Percentiles rank a stretch among this genome's conserved stretches.
These are phyloP conservation scores for Paramisgurnus dabryanus DNA, from an alignment of 2,113 vertebrate genomes.

Conservation along the genomic window DNA sequence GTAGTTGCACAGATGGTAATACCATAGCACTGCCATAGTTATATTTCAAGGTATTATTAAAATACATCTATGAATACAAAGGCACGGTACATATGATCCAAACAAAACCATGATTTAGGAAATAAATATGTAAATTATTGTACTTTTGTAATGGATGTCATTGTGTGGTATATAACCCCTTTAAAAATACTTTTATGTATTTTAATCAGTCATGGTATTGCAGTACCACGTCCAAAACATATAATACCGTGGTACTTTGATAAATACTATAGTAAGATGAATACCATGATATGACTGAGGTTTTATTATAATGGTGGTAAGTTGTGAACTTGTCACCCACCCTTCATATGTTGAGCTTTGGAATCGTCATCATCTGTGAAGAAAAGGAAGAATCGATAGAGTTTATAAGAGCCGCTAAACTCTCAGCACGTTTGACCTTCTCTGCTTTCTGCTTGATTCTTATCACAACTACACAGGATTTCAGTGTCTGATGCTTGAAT, in stretches of 20 bases:
- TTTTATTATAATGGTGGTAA: slow-evolving; percentile 57
- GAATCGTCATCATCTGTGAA: slow-evolving; percentile 81
- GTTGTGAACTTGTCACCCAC: slow-evolving; percentile 74
- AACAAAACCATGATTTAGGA: no score
- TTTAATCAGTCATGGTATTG: no score
- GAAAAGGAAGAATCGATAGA: slow-evolving; percentile 66
- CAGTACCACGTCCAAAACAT: neutral
- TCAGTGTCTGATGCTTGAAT: neutral
- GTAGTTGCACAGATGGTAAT: no score
- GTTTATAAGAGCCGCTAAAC: slow-evolving; percentile 57
- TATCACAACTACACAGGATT: slow-evolving; percentile 13
- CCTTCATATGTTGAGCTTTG: slow-evolving; percentile 73
- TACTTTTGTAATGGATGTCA: no score
- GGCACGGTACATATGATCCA: neutral
- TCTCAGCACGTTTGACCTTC: neutral
- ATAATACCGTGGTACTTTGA: neutral
- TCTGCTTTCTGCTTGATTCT: slow-evolving; percentile 29
- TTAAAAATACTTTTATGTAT: no score
- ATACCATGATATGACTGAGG: slow-evolving; percentile 7
- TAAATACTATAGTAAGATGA: neutral
- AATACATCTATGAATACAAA: no score
- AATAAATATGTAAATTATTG: no score
- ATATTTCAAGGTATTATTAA: no score
- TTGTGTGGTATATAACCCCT: no score
- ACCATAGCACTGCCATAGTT: no score